Evolutionary conservation across 37 sponge, comb jelly and placozoan species (phyloP).

Genomic region (Spongia lamella): DNA sequence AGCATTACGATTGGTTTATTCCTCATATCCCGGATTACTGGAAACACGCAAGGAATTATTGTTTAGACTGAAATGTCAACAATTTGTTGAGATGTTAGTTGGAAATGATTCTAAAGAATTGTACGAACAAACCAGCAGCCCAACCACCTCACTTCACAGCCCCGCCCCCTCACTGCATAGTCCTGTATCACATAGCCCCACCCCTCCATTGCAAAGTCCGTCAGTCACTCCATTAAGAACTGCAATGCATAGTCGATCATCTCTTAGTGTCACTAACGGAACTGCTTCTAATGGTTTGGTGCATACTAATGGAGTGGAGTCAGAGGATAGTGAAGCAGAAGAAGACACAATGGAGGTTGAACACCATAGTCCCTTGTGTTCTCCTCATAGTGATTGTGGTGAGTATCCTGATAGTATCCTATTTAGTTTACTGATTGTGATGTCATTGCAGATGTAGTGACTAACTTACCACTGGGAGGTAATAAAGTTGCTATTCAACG

Average conservation of each 20-base stretch:
- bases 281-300: neutral
- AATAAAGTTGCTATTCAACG: constrained; percentile 54
- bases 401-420: neutral
- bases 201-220: constrained; percentile 23
- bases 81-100: constrained; percentile 93
- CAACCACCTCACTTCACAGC: neutral
- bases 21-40: constrained; percentile 75
- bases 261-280: constrained; percentile 12
- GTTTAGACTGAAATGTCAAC: constrained; percentile 85
- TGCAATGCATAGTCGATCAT: constrained; percentile 35
- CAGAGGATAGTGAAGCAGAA: neutral
- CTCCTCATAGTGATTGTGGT: neutral
- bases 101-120: constrained; percentile 66
- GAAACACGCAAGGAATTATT: constrained; percentile 69
- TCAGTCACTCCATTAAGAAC: constrained; percentile 51
- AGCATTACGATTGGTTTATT: constrained; percentile 60
- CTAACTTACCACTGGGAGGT: constrained; percentile 24
- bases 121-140: neutral
- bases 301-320: neutral
- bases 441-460: neutral
- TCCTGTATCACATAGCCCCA: neutral
- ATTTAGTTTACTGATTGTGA: neutral
- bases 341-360: constrained; percentile 48
- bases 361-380: neutral
- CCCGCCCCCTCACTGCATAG: neutral